Evolutionary conservation across 2,797 vertebrate genomes (phyloP).

Genomic region (Schizopygopsis malacanthus): DNA sequence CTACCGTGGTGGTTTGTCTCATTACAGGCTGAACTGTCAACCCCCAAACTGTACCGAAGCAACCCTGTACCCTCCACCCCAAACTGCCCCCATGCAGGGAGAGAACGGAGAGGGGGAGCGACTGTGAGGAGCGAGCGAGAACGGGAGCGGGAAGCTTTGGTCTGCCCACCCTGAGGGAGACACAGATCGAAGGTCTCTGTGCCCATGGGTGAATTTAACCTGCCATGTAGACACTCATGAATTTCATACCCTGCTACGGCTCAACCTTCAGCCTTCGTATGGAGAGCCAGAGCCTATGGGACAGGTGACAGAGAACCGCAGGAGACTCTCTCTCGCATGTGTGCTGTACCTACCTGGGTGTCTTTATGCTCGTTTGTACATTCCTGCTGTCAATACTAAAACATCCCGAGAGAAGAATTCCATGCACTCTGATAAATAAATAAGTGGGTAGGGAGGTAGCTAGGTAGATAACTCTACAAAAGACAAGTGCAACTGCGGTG

Average conservation of each 20-base stretch:
- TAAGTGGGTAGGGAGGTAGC: neutral
- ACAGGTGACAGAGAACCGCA: conserved; percentile 41
- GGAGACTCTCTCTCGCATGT: conserved; percentile 29
- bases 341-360: neutral
- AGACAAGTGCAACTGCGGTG: conserved; percentile 23
- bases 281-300: conserved; percentile 33
- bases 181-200: conserved; percentile 58
- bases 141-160: conserved; percentile 55
- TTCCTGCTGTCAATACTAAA: conserved; percentile 42
- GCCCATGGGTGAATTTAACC: conserved; percentile 67
- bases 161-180: conserved; percentile 61
- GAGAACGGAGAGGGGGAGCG: conserved; percentile 13
- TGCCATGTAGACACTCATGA: conserved; percentile 63
- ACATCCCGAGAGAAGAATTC: conserved; percentile 31
- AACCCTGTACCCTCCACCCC: conserved; percentile 49
- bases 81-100: conserved; percentile 38
- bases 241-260: conserved; percentile 52
- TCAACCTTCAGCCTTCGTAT: conserved; percentile 42
- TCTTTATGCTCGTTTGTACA: conserved; percentile 40
- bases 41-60: conserved; percentile 55
- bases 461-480: conserved; percentile 33
- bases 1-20: conserved; percentile 79
- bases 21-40: conserved; percentile 77
- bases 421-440: conserved; percentile 18
- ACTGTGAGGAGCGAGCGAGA: conserved; percentile 28